phyloP scores from a whole-genome alignment of 2,113 vertebrate genomes.

The Muscicapa adusta region DNA sequence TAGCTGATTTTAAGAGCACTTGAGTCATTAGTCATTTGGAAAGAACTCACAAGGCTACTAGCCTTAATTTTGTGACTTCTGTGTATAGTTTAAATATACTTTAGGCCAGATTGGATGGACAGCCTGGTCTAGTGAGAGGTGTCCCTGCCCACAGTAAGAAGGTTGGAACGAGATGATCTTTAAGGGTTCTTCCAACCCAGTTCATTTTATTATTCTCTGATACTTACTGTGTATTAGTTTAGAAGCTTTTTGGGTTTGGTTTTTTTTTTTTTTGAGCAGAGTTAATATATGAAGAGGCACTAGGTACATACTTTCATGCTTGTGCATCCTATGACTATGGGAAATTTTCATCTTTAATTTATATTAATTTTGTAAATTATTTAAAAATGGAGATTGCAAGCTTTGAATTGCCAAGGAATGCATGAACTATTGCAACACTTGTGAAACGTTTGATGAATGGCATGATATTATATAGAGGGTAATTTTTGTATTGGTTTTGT shows the following conservation, averaged over 20 bases:
- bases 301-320: neutral
- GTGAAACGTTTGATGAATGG: neutral
- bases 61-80: neutral
- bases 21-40: neutral
- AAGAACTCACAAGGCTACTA: neutral
- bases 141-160: accelerated
- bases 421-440: neutral
- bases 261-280: neutral
- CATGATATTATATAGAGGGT: neutral
- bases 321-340: neutral
- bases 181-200: neutral
- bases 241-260: neutral
- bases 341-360: neutral
- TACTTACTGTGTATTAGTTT: neutral
- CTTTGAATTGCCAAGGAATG: neutral
- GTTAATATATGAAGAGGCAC: neutral
- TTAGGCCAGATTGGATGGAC: neutral
- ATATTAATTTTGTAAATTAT: neutral
- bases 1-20: neutral
- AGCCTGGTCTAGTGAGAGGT: too few species aligned
- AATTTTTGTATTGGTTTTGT: neutral
- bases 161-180: neutral
- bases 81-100: neutral
- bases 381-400: neutral
- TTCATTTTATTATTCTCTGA: neutral